phyloP scores from a whole-genome alignment of 2,888 invertebrate genomes.

The Coremacera marginata region DNA sequence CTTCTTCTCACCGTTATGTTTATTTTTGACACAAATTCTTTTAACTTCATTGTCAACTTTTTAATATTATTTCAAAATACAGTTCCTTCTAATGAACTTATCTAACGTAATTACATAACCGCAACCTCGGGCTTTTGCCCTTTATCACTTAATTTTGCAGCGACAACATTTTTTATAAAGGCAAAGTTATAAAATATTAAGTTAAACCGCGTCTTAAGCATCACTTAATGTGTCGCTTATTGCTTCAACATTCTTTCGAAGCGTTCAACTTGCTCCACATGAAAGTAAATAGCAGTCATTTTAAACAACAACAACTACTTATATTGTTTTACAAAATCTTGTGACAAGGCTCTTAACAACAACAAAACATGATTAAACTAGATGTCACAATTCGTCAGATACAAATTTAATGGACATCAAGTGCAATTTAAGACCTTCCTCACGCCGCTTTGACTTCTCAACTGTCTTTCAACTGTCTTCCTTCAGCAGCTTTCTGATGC shows the following conservation, averaged over 20 bases:
- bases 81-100: too few relatives aligned
- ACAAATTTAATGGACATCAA: conserved; percentile 35
- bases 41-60: too few relatives aligned
- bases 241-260: conserved; percentile 14
- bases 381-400: conserved; percentile 26
- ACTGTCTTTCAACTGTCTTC: too few relatives aligned
- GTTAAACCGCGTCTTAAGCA: not conserved
- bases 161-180: too few relatives aligned
- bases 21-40: too few relatives aligned
- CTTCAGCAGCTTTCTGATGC: too few relatives aligned
- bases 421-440: conserved; percentile 28
- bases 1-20: too few relatives aligned
- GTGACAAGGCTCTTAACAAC: not conserved
- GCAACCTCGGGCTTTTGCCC: too few relatives aligned
- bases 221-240: conserved; percentile 22
- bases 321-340: not conserved
- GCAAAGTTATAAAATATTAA: not conserved
- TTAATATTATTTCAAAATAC: too few relatives aligned
- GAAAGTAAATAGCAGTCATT: not conserved
- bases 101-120: too few relatives aligned
- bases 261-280: not conserved
- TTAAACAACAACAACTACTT: not conserved
- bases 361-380: not conserved
- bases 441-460: not conserved
- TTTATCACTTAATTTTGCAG: too few relatives aligned